A percentile compares a stretch with the other conserved stretches of the same genome.
Evolutionary conservation across 1,140 invertebrate genomes (phyloP).

Genomic region (Brachionus asplanchnoidis): DNA sequence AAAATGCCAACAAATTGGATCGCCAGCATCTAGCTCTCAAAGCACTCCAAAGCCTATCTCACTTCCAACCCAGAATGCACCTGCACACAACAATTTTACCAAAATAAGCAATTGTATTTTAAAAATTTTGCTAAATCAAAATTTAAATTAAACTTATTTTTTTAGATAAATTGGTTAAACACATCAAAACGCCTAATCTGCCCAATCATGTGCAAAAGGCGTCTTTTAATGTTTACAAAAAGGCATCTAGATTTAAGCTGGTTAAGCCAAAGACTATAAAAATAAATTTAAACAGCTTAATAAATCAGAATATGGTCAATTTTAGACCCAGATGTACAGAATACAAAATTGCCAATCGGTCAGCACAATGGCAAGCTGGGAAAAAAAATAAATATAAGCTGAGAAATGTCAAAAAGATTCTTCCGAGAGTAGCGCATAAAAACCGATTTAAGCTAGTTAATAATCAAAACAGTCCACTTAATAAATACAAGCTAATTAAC

Average conservation of each 20-base stretch:
- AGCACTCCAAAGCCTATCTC: not conserved
- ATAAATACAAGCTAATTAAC: not conserved
- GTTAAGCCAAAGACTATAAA: not conserved
- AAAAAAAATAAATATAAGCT: not conserved
- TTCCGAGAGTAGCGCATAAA: not conserved
- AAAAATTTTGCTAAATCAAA: not conserved
- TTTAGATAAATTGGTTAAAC: not conserved
- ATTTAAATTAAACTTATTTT: not conserved
- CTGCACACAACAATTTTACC: not conserved
- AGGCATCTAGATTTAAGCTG: not conserved
- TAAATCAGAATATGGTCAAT: not conserved
- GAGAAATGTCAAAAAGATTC: not conserved
- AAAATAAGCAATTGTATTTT: not conserved
- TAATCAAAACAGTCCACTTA: not conserved
- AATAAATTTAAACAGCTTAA: not conserved
- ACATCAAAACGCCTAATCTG: not conserved
- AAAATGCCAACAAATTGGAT: constrained; percentile 17
- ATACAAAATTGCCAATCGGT: not conserved
- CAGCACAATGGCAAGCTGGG: not conserved
- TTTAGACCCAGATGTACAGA: not conserved
- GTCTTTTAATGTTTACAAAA: not conserved
- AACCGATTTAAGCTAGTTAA: not conserved
- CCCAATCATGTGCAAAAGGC: not conserved
- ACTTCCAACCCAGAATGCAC: not conserved
- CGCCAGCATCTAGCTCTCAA: not conserved